Base-by-base conservation (phyloP, 2,797 vertebrate genomes). In the Cichlasoma orientale region DNA sequence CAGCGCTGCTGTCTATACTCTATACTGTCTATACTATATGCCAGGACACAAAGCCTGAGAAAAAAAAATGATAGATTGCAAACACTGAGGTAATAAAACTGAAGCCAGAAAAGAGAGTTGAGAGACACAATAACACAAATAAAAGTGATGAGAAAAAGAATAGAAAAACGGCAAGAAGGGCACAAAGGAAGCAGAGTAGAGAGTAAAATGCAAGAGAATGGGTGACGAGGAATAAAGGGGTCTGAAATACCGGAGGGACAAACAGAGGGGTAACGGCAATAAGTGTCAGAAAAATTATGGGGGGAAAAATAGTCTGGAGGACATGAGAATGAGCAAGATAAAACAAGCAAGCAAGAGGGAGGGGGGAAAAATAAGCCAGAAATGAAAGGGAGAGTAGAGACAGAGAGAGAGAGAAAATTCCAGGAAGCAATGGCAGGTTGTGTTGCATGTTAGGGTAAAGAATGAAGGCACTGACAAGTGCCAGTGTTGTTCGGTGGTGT, bases 351-450 rank as follows among this genome's bases (percentile, higher is more conserved):
- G n/a, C 14, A 25, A 53, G n/a, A 21, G 11, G 21, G 63, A 68
- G 50, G 55, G 69, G 47, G 47, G 57, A 73, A 47, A 66, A 19
- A 27, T 25, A 19, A 66, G 38, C 27, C 61, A 50, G 41, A 68
- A 68, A 41, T 52, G n/a, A 52, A 33, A 36, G 31, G 18, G 27
- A 44, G 59, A 68, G 38, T n/a, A 66, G 58, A 56, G 53, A 27
- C 4, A 1, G 21, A 63, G 31, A 33, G 52, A 33, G 52, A 31
- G 47, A 58, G 27, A 44, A 31, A 27, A 50, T 56, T 3, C 0
- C 4, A 59, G 52, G 36, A 69, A 74, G 36, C 63, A 56, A 56
- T 76, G 88, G 79, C 75, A 74, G 78, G 72, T 54, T n/a, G 73
- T n/a, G 53, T 50, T 80, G 41, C 10, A 23, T 66, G 58, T 55